Evolutionary conservation across 2,113 vertebrate species (phyloP).

Genomic region (Oreotrochilus melanogaster): DNA sequence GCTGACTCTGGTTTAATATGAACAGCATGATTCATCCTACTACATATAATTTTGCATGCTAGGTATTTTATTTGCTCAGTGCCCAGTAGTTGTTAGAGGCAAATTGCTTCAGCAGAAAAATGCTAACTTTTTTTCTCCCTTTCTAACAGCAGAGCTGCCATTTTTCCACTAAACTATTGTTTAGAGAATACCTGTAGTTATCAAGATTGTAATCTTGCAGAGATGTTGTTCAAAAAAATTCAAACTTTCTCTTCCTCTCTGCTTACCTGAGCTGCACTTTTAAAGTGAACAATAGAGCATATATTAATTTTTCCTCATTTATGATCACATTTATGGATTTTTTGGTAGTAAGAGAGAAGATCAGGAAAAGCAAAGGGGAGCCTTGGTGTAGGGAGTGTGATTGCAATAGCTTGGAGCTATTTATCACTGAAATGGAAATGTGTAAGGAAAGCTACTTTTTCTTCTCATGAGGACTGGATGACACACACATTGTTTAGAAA

Average conservation of each 20-base stretch:
- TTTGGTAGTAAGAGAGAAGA: background rate
- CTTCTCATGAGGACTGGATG: background rate
- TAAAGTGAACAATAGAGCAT: background rate
- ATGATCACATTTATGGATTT: background rate
- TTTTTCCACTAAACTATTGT: conserved; percentile 33
- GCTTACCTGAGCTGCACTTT: background rate
- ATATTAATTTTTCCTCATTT: background rate
- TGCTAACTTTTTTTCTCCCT: conserved; percentile 35
- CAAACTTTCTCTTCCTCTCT: background rate
- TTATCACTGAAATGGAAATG: background rate
- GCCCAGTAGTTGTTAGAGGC: conserved; percentile 49
- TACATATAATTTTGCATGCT: conserved; percentile 71
- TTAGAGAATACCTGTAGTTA: background rate
- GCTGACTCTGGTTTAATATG: conserved; percentile 83
- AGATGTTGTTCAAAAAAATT: background rate
- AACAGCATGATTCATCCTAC: conserved; percentile 84
- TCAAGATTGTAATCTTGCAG: background rate
- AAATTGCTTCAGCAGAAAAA: conserved; percentile 62
- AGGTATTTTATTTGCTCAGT: conserved; percentile 73
- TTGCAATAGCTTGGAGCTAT: background rate
- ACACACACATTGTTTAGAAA: background rate
- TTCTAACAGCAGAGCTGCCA: background rate
- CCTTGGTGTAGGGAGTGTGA: background rate
- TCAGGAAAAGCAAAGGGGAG: background rate
- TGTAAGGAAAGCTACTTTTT: background rate